Evolutionary conservation across 2,113 vertebrate species (phyloP).

Genomic region (Uropsilus gracilis): DNA sequence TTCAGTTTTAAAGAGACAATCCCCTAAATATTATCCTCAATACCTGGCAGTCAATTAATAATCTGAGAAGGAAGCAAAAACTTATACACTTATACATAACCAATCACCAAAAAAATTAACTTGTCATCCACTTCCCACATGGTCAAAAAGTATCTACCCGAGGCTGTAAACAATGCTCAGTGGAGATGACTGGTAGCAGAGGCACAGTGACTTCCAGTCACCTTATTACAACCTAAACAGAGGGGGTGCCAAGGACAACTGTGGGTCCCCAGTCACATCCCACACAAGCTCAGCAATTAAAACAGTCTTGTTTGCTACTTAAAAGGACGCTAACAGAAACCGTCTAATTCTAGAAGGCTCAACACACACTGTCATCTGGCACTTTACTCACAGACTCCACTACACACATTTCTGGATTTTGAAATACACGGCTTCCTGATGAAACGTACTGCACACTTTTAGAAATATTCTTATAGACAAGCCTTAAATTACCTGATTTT

Average conservation of each 20-base stretch:
- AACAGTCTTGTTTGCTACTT: neutral
- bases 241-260: neutral
- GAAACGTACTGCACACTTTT: neutral
- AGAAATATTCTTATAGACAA: conserved; percentile 40
- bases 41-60: neutral
- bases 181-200: neutral
- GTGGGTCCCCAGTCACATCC: neutral
- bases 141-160: neutral
- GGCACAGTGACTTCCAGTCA: neutral
- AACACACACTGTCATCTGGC: neutral
- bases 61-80: neutral
- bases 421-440: neutral
- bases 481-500: conserved; percentile 49
- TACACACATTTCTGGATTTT: neutral
- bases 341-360: neutral
- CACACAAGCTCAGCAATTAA: neutral
- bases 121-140: neutral
- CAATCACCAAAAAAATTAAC: neutral
- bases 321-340: neutral
- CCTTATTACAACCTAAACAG: neutral
- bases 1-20: neutral
- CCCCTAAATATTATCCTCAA: neutral
- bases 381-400: neutral
- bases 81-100: neutral
- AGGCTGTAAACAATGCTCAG: neutral